These are phyloP conservation scores for Chromis chromis DNA, from an alignment of 2,797 vertebrate species.

Conservation along the genomic window DNA sequence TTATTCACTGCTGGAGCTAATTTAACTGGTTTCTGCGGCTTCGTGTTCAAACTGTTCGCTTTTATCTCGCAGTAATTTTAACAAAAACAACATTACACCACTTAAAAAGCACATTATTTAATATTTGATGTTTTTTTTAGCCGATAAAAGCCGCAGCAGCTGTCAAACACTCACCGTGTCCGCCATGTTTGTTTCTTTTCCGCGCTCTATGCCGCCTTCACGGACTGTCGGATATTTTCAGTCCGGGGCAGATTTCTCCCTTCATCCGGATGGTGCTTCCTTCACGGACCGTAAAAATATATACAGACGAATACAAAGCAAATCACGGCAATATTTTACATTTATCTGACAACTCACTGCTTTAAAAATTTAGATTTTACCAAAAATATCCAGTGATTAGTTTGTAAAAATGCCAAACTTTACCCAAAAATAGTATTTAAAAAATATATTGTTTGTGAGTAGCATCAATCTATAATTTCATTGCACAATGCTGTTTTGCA, in stretches of 20 bases:
- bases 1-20: too few species aligned
- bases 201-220: slow-evolving; percentile 43
- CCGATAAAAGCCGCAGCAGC: background rate
- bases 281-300: slow-evolving; percentile 2
- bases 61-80: rapidly evolving
- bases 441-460: background rate
- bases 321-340: background rate
- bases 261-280: background rate
- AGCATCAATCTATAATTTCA: too few species aligned
- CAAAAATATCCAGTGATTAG: too few species aligned
- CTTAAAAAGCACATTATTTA: rapidly evolving
- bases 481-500: too few species aligned
- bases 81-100: rapidly evolving
- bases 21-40: background rate
- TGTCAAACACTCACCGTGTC: slow-evolving; percentile 55
- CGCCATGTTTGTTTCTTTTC: slow-evolving; percentile 39
- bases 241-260: rapidly evolving
- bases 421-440: too few species aligned
- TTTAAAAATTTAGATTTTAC: too few species aligned
- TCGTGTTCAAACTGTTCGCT: rapidly evolving
- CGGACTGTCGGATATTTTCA: background rate
- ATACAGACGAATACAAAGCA: background rate
- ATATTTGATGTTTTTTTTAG: rapidly evolving
- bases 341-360: too few species aligned
- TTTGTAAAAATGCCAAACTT: too few species aligned